Conservation (phyloP, 2,888 invertebrate genomes). For the Nesidiocoris tenuis region DNA sequence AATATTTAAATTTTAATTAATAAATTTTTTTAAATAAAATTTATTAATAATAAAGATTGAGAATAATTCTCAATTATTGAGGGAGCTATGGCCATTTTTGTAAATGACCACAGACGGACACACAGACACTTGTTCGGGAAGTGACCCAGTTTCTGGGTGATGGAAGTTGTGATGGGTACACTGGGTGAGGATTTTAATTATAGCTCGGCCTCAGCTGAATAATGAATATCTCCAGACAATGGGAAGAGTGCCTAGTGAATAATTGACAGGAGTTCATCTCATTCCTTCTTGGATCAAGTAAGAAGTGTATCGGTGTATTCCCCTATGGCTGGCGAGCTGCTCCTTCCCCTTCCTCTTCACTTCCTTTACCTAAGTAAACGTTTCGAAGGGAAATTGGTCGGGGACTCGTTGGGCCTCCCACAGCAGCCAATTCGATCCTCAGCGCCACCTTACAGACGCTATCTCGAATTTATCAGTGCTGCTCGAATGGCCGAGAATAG, state of each 20-base stretch:
- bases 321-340: not conserved
- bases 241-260: not conserved
- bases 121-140: too few relatives aligned
- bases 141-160: too few relatives aligned
- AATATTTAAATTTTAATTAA: too few relatives aligned
- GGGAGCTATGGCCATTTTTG: too few relatives aligned
- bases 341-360: not conserved
- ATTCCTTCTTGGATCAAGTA: not conserved
- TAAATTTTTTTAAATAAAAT: too few relatives aligned
- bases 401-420: not conserved
- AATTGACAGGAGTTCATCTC: not conserved
- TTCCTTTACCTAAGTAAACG: not conserved
- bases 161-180: too few relatives aligned
- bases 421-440: not conserved
- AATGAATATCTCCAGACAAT: too few relatives aligned
- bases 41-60: too few relatives aligned
- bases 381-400: not conserved
- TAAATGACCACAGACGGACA: too few relatives aligned
- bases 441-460: not conserved
- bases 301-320: not conserved
- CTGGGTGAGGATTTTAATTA: too few relatives aligned
- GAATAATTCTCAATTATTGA: too few relatives aligned
- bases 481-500: not conserved
- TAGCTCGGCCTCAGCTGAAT: too few relatives aligned
- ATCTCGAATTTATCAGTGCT: not conserved